Evolutionary conservation across 2,797 vertebrate species (phyloP).

Genomic region (Sylvilagus floridanus): DNA sequence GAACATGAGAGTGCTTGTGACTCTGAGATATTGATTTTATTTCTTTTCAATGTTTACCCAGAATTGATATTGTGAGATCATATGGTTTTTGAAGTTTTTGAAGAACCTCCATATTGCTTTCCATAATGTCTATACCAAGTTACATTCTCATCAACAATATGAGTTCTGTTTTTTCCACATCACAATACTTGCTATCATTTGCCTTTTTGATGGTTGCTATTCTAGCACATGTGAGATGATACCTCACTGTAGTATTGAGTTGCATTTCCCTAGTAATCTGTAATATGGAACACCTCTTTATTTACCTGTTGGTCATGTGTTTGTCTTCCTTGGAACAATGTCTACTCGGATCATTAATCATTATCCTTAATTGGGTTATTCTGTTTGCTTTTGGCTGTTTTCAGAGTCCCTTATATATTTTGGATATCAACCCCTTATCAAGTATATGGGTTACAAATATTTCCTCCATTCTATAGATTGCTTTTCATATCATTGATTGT

Average conservation of each 20-base stretch:
- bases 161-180: neutral
- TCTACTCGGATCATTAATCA: neutral
- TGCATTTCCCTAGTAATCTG: neutral
- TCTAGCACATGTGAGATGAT: neutral
- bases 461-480: neutral
- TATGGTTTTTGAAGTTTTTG: too few relatives aligned
- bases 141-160: neutral
- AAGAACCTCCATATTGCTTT: too few relatives aligned
- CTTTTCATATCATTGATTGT: neutral
- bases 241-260: neutral
- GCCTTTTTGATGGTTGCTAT: neutral
- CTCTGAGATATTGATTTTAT: too few relatives aligned
- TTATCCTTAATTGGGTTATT: neutral
- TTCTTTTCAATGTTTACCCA: neutral
- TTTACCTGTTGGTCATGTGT: neutral
- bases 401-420: neutral
- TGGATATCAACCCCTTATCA: neutral
- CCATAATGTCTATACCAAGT: too few relatives aligned
- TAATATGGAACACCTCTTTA: neutral
- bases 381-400: neutral
- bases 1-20: too few relatives aligned
- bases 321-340: neutral
- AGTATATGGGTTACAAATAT: neutral
- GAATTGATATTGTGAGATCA: too few relatives aligned
- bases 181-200: neutral